These are phyloP conservation scores for Polypedilum pembai DNA, from an alignment of 1,140 invertebrate genomes.

Conservation along the genomic window DNA sequence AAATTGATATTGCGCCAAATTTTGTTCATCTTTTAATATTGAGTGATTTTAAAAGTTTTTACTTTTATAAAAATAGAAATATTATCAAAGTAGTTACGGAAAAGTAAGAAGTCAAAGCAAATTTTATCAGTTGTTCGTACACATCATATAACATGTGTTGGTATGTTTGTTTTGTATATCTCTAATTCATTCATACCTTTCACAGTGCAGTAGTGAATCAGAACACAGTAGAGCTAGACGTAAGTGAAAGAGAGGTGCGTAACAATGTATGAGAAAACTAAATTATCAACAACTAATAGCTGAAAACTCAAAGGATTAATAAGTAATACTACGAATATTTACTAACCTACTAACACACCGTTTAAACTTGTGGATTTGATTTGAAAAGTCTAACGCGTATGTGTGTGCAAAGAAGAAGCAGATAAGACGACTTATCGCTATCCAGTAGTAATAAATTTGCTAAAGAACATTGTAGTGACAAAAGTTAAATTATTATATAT, in stretches of 20 bases:
- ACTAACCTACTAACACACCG: no score
- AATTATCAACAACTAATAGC: not conserved
- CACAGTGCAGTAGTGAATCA: not conserved
- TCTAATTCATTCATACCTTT: not conserved
- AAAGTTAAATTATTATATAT: not conserved
- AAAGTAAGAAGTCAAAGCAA: not conserved
- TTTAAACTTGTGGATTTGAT: no score
- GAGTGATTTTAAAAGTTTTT: no score
- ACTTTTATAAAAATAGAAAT: no score
- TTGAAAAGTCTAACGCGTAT: not conserved
- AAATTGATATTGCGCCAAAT: no score
- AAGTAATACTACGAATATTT: no score
- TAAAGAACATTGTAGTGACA: not conserved
- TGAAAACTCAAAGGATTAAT: not conserved
- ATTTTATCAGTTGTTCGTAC: not conserved
- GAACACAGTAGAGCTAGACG: not conserved
- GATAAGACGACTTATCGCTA: not conserved
- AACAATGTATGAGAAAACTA: conserved; percentile 10
- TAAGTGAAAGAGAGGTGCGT: not conserved
- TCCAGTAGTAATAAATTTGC: not conserved
- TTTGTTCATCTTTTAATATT: no score
- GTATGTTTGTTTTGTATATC: not conserved
- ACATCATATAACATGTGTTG: not conserved
- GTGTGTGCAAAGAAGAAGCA: not conserved
- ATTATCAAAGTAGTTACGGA: no score